phyloP scores from a whole-genome alignment of 2,113 vertebrate species.

The Lipophrys pholis region DNA sequence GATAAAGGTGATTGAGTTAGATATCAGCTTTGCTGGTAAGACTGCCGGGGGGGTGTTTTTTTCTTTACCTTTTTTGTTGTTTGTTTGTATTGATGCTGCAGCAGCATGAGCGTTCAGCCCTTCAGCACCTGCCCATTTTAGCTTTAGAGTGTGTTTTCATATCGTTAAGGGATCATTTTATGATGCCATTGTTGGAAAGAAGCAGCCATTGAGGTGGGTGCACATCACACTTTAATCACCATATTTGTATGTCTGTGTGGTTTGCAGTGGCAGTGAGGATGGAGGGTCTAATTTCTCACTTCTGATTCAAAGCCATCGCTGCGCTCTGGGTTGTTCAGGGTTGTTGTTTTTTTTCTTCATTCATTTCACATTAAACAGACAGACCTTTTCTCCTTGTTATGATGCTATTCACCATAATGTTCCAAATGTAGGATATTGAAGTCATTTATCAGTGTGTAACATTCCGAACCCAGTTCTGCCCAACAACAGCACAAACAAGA shows the following conservation, averaged over 20 bases:
- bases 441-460: no score
- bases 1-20: constrained; percentile 13
- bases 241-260: constrained; percentile 17
- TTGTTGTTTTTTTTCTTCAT: neutral
- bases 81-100: constrained; percentile 2
- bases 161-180: constrained; percentile 30
- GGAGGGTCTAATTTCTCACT: neutral
- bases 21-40: neutral
- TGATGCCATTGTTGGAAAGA: constrained; percentile 23
- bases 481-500: no score
- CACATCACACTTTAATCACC: constrained; percentile 12
- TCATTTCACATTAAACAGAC: neutral
- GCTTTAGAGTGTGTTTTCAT: constrained; percentile 12
- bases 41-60: neutral
- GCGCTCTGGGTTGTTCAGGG: neutral
- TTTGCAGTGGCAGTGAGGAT: neutral
- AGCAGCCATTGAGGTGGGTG: constrained; percentile 28
- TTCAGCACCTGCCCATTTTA: constrained; percentile 26
- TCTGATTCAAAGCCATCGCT: neutral
- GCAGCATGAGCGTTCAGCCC: neutral
- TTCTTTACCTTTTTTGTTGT: neutral
- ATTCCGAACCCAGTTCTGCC: no score
- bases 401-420: neutral
- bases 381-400: neutral
- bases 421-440: no score